Evolutionary conservation across 1,140 invertebrate species (phyloP), one percentile per base, ranked within the genome.

Genomic region (Drosophila hydei): DNA sequence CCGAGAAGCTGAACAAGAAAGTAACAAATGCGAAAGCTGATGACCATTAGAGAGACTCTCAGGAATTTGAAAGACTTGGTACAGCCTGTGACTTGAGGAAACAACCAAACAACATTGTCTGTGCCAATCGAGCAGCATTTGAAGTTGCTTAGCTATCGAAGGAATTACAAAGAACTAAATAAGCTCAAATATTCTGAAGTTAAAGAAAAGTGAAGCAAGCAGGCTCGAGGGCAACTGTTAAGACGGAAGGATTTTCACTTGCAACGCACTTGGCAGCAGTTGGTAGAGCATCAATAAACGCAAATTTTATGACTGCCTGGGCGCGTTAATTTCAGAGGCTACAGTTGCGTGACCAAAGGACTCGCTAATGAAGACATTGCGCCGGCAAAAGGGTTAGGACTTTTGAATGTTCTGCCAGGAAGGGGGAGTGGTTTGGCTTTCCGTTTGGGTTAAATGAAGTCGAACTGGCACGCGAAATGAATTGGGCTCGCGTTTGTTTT

Each of bases 341-440:
- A 81, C 83, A 88, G 83, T 87, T 88, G 83, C 83, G 84, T 88
- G 83, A 88, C 83, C 79, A 88, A 88, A 75, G 79, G 74, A 75
- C 65, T 61, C 52, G 67, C 61, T 88, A 88, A 88, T 88, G 84
- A 88, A 88, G 83, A 89, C 83, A 69, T 88, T 67, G 63, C 60
- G 14, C 54, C 18, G n/a, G 33, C 54, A 56, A 72, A 75, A 83
- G 67, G 67, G 67, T 64, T 70, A 50, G 60, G 38, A 43, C 11
- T 63, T 54, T 54, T 18, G 12, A 63, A 4, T n/a, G 18, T 21
- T 23, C 18, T 8, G n/a, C 3, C 9, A 51, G 69, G 69, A 19
- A 12, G 43, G 12, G 25, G 54, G 21, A 9, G 23, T 19, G 30
- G 23, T n/a, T 23, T 19, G 38, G 40, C n/a, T n/a, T 45, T 27